Evolutionary conservation across 2,113 vertebrate genomes (phyloP).

Genomic region (Gymnogyps californianus): DNA sequence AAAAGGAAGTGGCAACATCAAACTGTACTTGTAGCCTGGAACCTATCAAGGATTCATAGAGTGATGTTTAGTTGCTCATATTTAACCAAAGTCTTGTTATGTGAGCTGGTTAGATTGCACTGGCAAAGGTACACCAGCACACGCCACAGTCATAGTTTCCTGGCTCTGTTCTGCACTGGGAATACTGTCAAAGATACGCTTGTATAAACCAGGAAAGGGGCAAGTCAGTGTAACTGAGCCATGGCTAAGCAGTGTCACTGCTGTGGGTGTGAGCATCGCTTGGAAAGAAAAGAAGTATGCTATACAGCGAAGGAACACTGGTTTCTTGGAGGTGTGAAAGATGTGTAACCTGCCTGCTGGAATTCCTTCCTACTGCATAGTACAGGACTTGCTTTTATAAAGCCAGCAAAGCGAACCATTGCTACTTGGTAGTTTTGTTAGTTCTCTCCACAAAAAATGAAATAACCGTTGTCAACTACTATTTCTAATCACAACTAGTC

Average conservation of each 20-base stretch:
- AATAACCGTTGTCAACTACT: neutral
- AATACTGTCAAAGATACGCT: neutral
- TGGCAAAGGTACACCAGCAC: neutral
- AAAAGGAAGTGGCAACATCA: neutral
- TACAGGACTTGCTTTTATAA: neutral
- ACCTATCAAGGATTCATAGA: neutral
- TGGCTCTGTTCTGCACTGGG: neutral
- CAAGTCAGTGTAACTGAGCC: neutral
- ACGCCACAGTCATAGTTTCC: neutral
- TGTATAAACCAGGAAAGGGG: neutral
- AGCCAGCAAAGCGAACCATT: neutral
- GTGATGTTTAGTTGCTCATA: neutral
- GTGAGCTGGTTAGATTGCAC: neutral
- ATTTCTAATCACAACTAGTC: neutral
- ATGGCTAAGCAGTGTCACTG: neutral
- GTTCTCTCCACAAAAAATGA: neutral
- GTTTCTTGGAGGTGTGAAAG: neutral
- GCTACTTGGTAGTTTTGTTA: neutral
- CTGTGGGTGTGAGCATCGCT: neutral
- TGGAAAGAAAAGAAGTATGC: neutral
- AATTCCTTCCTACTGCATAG: neutral
- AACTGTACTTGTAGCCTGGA: neutral
- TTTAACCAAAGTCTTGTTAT: neutral
- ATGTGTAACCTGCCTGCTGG: neutral
- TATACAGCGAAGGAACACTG: fast-evolving